A percentile compares a stretch with the other conserved stretches of the same genome.
These are phyloP conservation scores for Patagioenas fasciata DNA, from an alignment of 2,113 vertebrate genomes.

Conservation along the genomic window DNA sequence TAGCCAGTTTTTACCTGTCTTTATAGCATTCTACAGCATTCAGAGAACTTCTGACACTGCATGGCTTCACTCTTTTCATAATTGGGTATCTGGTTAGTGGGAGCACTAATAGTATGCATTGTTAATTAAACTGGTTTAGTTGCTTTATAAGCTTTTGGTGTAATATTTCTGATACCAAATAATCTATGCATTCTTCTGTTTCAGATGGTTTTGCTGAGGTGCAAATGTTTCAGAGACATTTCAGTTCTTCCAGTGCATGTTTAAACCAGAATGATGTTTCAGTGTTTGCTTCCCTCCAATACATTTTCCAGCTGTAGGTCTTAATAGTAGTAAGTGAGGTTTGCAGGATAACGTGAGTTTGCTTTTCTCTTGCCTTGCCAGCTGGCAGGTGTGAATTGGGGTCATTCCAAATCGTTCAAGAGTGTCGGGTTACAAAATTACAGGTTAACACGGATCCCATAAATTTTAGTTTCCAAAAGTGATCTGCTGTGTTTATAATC, in stretches of 20 bases:
- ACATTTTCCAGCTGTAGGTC: background rate
- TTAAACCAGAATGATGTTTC: background rate
- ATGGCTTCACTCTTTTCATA: background rate
- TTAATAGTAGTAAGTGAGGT: background rate
- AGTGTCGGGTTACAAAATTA: background rate
- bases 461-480: background rate
- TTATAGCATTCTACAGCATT: background rate
- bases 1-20: background rate
- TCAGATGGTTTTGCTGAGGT: background rate
- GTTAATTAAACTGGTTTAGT: background rate
- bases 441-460: background rate
- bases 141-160: background rate
- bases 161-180: background rate
- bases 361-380: background rate
- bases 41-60: background rate
- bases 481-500: background rate
- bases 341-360: background rate
- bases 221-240: background rate
- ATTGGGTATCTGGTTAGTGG: background rate
- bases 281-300: background rate
- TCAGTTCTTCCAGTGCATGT: accelerated
- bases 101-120: background rate
- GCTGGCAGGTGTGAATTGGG: background rate
- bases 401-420: background rate
- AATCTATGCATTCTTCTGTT: background rate